phyloP scores from a whole-genome alignment of 2,888 invertebrate genomes.

The Callosobruchus maculatus region DNA sequence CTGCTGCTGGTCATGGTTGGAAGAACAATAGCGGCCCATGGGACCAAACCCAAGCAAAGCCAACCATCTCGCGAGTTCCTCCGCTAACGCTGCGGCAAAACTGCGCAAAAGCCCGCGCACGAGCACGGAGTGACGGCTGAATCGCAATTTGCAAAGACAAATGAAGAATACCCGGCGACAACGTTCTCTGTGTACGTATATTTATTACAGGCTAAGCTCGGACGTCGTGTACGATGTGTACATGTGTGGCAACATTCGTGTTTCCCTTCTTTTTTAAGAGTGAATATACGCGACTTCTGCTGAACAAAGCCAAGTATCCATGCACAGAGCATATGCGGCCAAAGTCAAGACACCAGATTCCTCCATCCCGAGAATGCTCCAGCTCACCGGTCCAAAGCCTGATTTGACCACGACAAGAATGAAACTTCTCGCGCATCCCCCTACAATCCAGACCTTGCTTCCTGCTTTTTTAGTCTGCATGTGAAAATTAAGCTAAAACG shows the following conservation, averaged over 20 bases:
- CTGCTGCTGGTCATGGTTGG: too few species aligned
- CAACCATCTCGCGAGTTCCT: too few species aligned
- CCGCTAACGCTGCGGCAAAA: background rate
- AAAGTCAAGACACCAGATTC: background rate
- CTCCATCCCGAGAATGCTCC: too few species aligned
- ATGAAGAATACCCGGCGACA: background rate
- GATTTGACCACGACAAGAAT: too few species aligned
- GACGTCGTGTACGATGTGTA: background rate
- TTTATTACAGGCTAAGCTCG: background rate
- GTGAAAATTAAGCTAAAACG: too few species aligned
- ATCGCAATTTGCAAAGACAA: background rate
- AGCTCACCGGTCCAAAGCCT: too few species aligned
- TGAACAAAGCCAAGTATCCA: background rate
- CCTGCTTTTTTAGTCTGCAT: too few species aligned
- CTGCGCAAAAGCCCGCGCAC: background rate
- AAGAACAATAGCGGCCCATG: too few species aligned
- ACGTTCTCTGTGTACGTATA: background rate
- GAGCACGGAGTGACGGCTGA: background rate
- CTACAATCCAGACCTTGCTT: too few species aligned
- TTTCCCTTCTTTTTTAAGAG: background rate
- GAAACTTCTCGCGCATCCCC: too few species aligned
- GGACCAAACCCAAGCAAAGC: too few species aligned
- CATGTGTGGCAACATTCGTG: background rate
- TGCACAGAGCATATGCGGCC: background rate
- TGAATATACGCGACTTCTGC: background rate